A percentile compares a stretch with the other conserved stretches of the same genome.
phyloP scores from a whole-genome alignment of 2,888 invertebrate species.

The Cephonodes hylas region DNA sequence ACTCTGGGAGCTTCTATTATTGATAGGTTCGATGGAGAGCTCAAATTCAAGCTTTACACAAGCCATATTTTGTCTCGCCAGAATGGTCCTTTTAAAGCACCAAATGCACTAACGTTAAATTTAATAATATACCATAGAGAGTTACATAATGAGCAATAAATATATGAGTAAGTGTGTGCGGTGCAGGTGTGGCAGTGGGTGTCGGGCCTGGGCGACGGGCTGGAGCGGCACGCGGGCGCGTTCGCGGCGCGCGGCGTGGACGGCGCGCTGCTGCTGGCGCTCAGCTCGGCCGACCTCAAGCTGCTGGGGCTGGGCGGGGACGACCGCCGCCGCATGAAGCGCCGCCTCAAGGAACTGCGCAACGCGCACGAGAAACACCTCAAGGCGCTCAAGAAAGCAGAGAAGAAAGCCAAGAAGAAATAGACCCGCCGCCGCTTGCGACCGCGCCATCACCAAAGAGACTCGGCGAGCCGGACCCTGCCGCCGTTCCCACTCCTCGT shows the following conservation, averaged over 20 bases:
- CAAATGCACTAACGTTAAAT: no score
- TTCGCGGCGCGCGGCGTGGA: conserved; percentile 94
- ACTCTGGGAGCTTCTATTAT: no score
- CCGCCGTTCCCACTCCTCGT: not conserved
- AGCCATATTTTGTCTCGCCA: no score
- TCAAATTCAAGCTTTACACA: no score
- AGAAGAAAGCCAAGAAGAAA: conserved; percentile 89
- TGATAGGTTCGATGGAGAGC: no score
- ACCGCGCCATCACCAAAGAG: conserved; percentile 46
- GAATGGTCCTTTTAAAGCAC: no score
- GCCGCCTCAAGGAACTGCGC: conserved; percentile 92
- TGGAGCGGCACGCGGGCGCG: conserved; percentile 93
- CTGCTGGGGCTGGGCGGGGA: conserved; percentile 90
- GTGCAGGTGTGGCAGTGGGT: conserved; percentile 96
- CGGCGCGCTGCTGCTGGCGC: conserved; percentile 90
- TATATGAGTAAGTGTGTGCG: not conserved
- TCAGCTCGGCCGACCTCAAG: conserved; percentile 96
- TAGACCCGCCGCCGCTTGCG: conserved; percentile 53
- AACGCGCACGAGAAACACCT: conserved; percentile 92
- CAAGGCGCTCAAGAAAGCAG: conserved; percentile 92
- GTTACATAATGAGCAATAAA: no score
- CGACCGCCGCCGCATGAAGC: conserved; percentile 88
- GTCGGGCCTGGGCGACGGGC: conserved; percentile 88
- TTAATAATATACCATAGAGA: no score
- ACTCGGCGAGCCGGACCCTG: conserved; percentile 40